Base-by-base conservation (phyloP, 2,888 invertebrate genomes). In the Cataglyphis cursor region DNA sequence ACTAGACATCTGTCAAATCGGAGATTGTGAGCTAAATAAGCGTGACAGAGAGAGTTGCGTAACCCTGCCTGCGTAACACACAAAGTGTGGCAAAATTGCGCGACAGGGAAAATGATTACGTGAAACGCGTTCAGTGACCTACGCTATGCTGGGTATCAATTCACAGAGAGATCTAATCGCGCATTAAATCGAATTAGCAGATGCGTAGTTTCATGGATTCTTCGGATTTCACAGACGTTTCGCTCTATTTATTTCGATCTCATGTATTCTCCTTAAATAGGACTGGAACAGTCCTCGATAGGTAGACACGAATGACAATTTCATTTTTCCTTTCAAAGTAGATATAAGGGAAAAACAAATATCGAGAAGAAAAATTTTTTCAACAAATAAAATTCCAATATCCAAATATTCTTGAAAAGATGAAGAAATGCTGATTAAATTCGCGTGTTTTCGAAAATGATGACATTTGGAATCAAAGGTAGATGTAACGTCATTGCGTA, bases 21-120 rank as follows among this genome's bases (percentile, higher is more conserved):
- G 21, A 87, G 44, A 44, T 44, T 44, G 86, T 89, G 88, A 84
- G 81, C 72, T 89, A 89, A 89, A 82, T 76, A 59, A 35, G 57
- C 59, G 54, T 68, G 44, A 24, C 18, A 41, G 44, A 41, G 9
- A 9, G 44, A 61, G 81, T 89, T 89, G 76, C 80, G 88, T 89
- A 89, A 89, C 62, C 54, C 61, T 66, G 54, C 24, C 41, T 48
- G 72, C 28, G 81, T 86, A 85, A 62, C 8, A 6, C 18, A 83
- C 68, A 85, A 87, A 83, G 78, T 68, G 38, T 86, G 89, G 83
- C 88, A 88, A 89, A 87, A 78, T 86, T 89, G 68, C 80, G 83
- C 41, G 70, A 78, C 28, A 65, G 87, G 54, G 48, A 35, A 41
- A 73, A 59, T 78, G 86, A 86, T 88, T 80, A 82, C 85, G 81